These are phyloP conservation scores for Scotopteryx bipunctaria DNA, from an alignment of 2,888 invertebrate genomes.

Conservation along the genomic window DNA sequence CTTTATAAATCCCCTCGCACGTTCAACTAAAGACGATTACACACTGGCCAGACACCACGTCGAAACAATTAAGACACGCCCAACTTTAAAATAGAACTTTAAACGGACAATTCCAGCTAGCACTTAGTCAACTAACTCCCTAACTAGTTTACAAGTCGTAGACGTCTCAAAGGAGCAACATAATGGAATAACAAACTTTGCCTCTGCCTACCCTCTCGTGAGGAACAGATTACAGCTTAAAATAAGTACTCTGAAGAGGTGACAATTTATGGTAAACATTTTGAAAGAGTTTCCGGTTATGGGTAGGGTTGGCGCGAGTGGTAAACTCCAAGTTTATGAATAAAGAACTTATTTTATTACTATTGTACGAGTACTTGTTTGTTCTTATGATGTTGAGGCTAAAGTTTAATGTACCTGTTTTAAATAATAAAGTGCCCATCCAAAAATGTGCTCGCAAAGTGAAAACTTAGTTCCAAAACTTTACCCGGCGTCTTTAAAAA, in stretches of 20 bases:
- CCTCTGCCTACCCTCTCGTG: constrained; percentile 36
- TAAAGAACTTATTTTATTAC: constrained; percentile 2
- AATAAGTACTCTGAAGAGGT: constrained; percentile 38
- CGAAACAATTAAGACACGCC: constrained; percentile 37
- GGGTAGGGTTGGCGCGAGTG: constrained; percentile 25
- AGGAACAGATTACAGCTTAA: constrained; percentile 45
- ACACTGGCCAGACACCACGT: constrained; percentile 26
- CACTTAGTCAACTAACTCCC: constrained; percentile 45
- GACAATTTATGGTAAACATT: constrained; percentile 39
- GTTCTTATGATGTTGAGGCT: no score
- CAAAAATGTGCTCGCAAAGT: constrained; percentile 7
- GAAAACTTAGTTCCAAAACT: constrained; percentile 12
- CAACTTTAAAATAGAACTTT: constrained; percentile 43
- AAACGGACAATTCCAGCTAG: constrained; percentile 40
- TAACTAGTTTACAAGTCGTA: constrained; percentile 53
- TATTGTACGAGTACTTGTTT: no score
- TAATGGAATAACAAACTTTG: constrained; percentile 54
- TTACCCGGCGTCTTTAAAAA: constrained; percentile 7
- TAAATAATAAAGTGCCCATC: constrained; percentile 9
- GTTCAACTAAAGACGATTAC: constrained; percentile 25
- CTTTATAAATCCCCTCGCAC: constrained; percentile 12
- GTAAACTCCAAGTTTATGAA: no score
- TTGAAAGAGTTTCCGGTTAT: constrained; percentile 34
- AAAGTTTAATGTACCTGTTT: no score
- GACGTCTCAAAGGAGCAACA: constrained; percentile 39